Evolutionary conservation across 2,888 invertebrate species (phyloP).

Genomic region (Drosophila mimetica): DNA sequence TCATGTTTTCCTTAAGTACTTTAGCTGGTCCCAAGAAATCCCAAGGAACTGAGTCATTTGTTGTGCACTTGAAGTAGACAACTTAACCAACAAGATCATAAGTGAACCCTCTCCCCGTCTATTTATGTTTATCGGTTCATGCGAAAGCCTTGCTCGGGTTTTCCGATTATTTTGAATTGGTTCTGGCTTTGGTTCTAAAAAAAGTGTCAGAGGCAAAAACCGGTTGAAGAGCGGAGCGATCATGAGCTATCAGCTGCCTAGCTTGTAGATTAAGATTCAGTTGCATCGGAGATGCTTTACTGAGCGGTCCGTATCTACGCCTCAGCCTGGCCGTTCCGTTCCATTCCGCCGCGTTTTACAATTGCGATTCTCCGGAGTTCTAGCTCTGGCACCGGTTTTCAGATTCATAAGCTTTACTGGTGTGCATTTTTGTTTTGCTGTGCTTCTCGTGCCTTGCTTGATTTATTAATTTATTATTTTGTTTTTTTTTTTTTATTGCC

Average conservation of each 20-base stretch:
- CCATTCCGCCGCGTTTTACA: slow-evolving; percentile 3
- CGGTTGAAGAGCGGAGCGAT: slow-evolving; percentile 15
- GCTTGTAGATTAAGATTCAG: slow-evolving; percentile 33
- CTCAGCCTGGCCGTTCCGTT: neutral
- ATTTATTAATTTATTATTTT: neutral
- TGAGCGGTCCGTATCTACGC: slow-evolving; percentile 46
- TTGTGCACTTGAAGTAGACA: neutral
- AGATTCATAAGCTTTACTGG: slow-evolving; percentile 7
- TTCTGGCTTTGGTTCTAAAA: slow-evolving; percentile 12
- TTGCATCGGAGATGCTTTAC: slow-evolving; percentile 62
- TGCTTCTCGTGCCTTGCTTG: slow-evolving; percentile 5
- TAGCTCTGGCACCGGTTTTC: slow-evolving; percentile 64
- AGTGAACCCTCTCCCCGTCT: neutral
- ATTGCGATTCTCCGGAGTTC: neutral
- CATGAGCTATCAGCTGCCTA: slow-evolving; percentile 3
- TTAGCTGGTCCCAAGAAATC: neutral
- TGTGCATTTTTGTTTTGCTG: slow-evolving; percentile 1
- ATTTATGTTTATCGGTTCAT: neutral
- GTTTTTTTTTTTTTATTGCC: neutral
- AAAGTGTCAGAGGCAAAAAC: slow-evolving; percentile 4
- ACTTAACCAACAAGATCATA: neutral
- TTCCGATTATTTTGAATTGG: slow-evolving; percentile 5
- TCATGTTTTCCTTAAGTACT: neutral
- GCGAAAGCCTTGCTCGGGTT: slow-evolving; percentile 9
- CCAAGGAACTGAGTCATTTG: neutral